Base-by-base conservation (phyloP, 1,140 invertebrate genomes). In the Glomeris maerens region DNA sequence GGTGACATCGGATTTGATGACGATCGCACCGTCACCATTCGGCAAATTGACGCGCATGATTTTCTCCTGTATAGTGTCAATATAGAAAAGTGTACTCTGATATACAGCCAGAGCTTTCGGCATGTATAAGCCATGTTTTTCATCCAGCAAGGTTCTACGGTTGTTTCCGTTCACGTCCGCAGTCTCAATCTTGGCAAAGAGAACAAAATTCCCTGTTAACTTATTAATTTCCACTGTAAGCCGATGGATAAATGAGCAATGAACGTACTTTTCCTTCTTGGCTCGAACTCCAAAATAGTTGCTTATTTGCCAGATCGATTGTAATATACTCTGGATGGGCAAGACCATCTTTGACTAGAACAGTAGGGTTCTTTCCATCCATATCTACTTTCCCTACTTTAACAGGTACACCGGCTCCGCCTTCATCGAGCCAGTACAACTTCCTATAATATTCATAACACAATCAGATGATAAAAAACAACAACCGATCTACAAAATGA, bases 371-470 rank as follows among this genome's bases (percentile, higher is more conserved):
- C 0, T 76, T 75, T 0, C 95, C 95, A 62, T 95, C 91, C 90
- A 98, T 94, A 59, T 91, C 85, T 0, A 89, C 89, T 57, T 80
- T 78, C 0, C 80, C 92, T 23, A 99, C 81, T 66, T 98, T 98
- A 1, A 81, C 74, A 0, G 84, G 83, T 0, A 97, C 84, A 7
- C 89, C 88, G 53, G 76, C 81, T 14, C 86, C 88, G 3, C 94
- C 95, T 55, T 89, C 84, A 63, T 98, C 95, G 2, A 93, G 77
- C 93, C 94, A 98, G 68, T 91, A 96, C 4, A 96, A 66, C 71
- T 83, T 83, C 38, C 81, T 81, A 60, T 41, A 71, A 66, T 51
- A 47, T 41, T 45, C 10, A 36, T 36, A 36, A 36, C 10, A n/a
- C n/a, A n/a, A n/a, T n/a, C n/a, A n/a, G n/a, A 36, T 36, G 31